Evolutionary conservation across 37 sponge, comb jelly and placozoan genomes (phyloP).

Genomic region (Geodia barretti): DNA sequence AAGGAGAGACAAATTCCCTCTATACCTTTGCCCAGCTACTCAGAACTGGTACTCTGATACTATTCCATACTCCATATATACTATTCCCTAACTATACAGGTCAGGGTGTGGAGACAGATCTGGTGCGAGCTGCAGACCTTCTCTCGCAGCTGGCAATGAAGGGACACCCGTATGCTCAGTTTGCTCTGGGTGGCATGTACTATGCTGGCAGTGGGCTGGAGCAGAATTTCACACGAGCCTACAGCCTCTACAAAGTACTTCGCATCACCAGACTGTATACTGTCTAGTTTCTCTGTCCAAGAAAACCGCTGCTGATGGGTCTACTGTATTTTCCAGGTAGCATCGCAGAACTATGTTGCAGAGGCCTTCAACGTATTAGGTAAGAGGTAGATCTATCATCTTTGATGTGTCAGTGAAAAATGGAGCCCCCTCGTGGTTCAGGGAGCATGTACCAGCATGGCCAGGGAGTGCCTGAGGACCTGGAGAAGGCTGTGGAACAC

Average conservation of each 20-base stretch:
- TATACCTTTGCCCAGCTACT: constrained; percentile 86
- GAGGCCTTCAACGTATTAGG: constrained; percentile 74
- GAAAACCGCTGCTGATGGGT: not conserved
- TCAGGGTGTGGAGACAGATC: constrained; percentile 55
- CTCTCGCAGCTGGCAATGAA: constrained; percentile 78
- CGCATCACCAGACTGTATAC: not conserved
- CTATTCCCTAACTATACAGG: constrained; percentile 29
- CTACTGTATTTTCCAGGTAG: constrained; percentile 27
- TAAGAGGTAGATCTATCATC: not conserved
- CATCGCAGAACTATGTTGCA: constrained; percentile 76
- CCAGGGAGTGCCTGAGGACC: constrained; percentile 63
- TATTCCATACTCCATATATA: not conserved
- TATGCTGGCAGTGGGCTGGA: constrained; percentile 76
- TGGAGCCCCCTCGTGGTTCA: constrained; percentile 13
- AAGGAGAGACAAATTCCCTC: constrained; percentile 63
- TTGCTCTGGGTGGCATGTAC: constrained; percentile 80
- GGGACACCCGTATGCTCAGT: constrained; percentile 95
- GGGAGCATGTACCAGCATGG: constrained; percentile 69
- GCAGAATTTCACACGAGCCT: constrained; percentile 64
- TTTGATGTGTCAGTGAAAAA: not conserved
- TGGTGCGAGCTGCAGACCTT: constrained; percentile 47
- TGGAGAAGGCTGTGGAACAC: constrained; percentile 57
- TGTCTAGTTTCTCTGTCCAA: too few species aligned
- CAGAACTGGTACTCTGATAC: constrained; percentile 47
- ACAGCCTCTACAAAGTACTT: constrained; percentile 72